Percentiles rank a stretch among this genome's conserved stretches.
Conservation (phyloP, 2,888 invertebrate species). For the Meiosimyza decipiens region DNA sequence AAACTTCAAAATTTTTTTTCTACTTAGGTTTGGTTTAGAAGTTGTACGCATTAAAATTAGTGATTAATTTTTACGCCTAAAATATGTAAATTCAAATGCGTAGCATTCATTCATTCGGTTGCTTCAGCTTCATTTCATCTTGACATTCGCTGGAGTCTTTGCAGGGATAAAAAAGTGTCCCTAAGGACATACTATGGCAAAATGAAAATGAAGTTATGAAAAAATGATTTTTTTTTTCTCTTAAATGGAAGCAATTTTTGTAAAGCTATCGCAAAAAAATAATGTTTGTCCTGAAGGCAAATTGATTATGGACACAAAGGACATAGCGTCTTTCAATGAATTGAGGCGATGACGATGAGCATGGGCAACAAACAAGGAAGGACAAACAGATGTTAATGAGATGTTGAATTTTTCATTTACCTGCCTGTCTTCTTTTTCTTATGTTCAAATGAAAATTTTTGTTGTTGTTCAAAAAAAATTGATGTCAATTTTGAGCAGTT, state of each 20-base stretch:
- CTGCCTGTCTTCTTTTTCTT: conserved; percentile 2
- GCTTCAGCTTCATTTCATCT: conserved; percentile 27
- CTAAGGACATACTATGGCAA: conserved; percentile 40
- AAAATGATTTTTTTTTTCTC: conserved; percentile 38
- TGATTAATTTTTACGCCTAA: conserved; percentile 65
- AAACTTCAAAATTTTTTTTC: conserved; percentile 11
- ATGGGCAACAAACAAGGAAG: conserved; percentile 24
- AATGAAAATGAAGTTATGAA: conserved; percentile 38
- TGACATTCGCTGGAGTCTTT: conserved; percentile 14
- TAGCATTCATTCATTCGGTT: conserved; percentile 50
- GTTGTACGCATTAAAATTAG: conserved; percentile 62
- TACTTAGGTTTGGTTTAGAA: conserved; percentile 26
- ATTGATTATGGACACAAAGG: conserved; percentile 60
- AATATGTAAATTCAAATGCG: conserved; percentile 64
- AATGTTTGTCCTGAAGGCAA: conserved; percentile 56
- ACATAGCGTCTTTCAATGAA: conserved; percentile 32
- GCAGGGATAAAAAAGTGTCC: conserved; percentile 26
- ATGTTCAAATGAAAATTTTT: neutral
- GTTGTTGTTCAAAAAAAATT: neutral
- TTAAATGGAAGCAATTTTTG: conserved; percentile 27
- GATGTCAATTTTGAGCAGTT: conserved; percentile 4
- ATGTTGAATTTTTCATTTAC: conserved; percentile 27
- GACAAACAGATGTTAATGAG: conserved; percentile 50
- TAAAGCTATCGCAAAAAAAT: conserved; percentile 28
- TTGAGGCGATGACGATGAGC: neutral